Evolutionary conservation across 2,888 invertebrate species (phyloP).

Genomic region (Leptopterna dolabrata): DNA sequence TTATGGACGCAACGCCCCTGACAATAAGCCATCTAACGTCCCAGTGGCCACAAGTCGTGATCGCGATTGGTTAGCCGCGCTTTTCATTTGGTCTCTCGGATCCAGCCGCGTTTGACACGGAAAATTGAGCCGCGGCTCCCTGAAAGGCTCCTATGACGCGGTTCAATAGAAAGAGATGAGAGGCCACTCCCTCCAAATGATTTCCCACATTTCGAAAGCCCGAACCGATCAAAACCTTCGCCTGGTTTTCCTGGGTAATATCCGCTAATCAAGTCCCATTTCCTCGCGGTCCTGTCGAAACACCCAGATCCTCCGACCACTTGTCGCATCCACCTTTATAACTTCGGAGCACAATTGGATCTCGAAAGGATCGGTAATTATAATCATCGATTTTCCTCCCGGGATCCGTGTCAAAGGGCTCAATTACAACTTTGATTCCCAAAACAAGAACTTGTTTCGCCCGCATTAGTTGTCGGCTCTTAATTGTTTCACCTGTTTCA

Average conservation of each 20-base stretch:
- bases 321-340: background rate
- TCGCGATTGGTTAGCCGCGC: background rate
- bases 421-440: slow-evolving; percentile 11
- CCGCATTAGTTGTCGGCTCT: background rate
- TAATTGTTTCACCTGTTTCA: background rate
- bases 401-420: background rate
- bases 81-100: background rate
- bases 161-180: background rate
- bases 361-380: background rate
- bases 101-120: background rate
- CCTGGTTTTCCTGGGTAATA: background rate
- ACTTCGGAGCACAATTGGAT: background rate
- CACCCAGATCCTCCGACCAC: background rate
- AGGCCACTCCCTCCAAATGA: background rate
- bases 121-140: background rate
- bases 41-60: background rate
- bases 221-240: background rate
- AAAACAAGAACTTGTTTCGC: background rate
- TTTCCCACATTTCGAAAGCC: background rate
- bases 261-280: background rate
- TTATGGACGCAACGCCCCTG: no score
- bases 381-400: background rate
- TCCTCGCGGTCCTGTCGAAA: background rate
- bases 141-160: background rate
- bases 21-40: background rate